Evolutionary conservation across 2,888 invertebrate genomes (phyloP), one percentile per base, ranked within the genome.

Genomic region (Exephanes ischioxanthus): DNA sequence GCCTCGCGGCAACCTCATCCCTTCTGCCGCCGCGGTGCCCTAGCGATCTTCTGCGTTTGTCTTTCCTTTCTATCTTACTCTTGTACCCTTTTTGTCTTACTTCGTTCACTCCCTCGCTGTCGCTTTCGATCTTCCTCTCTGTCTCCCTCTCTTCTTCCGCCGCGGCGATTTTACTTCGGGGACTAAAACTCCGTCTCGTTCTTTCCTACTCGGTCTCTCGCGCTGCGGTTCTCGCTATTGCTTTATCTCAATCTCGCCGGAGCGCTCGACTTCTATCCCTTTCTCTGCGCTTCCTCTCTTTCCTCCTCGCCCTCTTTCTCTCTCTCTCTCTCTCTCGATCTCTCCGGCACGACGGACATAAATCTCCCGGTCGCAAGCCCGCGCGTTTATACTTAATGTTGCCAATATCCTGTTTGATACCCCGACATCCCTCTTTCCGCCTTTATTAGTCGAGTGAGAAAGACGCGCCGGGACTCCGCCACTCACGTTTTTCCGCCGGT

Each of bases 1-100:
- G 91, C 92, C 93, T 92, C 87, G 91, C 92, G 92, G 93, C 92
- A 89, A 90, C 90, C 92, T 92, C 92, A 92, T 92, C 92, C 93
- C 92, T 92, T 88, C 91, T 90, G 72, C 61, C 37, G 80, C 85
- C 79, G 82, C 68, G 51, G 51, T 70, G 70, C 72, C 72, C 77
- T 73, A 67, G 67, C 77, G 83, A 83, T 85, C 85, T 80, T 79
- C 80, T 80, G 66, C 72, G 72, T 80, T 73, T 85, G 79, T 80
- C 75, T 80, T 80, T 71, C 41, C 19, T 26, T 26, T 85, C 85
- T 73, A 55, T 85, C 75, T 83, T 22, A 33, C 79, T 76, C 81
- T 84, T 22, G 73, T 55, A 45, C 61, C 51, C 53, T 70, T 58
- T 76, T 75, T 68, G 19, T 68, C 67, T 80, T 73, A 63, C 61